Evolutionary conservation across 2,888 invertebrate genomes (phyloP), one percentile per base, ranked within the genome.

Genomic region (Eristalis arbustorum): DNA sequence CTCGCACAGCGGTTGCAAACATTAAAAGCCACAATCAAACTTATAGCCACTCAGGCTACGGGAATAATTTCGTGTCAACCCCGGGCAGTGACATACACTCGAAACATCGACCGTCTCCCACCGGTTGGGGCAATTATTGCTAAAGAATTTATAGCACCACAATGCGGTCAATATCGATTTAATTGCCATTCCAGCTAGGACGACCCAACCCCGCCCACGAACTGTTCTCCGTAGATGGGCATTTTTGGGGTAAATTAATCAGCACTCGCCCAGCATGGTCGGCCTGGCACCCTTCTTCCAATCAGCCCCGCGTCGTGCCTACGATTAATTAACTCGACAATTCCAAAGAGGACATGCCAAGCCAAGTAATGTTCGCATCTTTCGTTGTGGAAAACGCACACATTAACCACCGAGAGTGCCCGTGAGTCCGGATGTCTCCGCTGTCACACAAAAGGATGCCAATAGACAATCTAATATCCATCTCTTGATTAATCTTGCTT

Each of bases 121-220:
- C 18, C 49, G 1, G 8, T 49, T 8, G 49, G 18, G 59, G 72
- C 71, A 83, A 87, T 87, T 73, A 83, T 79, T 83, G 63, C 83
- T 74, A 67, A 59, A 56, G 72, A 75, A 87, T 87, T 87, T 83
- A 87, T 82, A 63, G 63, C 68, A 87, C 87, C 87, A 68, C 83
- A 87, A 76, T 87, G 72, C 71, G 78, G 83, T 72, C 74, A 68
- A 71, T 87, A 87, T 87, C 87, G 87, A 87, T 85, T 85, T 82
- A 78, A 85, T 85, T 74, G 66, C 78, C 59, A 75, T 62, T 77
- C 56, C 57, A 49, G 59, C 37, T 25, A 40, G 14, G 11, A 25
- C 23, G 18, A 4, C 31, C 62, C 0, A 14, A 14, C 42, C 3
- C 22, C 25, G 49, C 56, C 25, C 61, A 18, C 8, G 49, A 8